phyloP scores from a whole-genome alignment of 1,140 invertebrate species.

The Apis florea region DNA sequence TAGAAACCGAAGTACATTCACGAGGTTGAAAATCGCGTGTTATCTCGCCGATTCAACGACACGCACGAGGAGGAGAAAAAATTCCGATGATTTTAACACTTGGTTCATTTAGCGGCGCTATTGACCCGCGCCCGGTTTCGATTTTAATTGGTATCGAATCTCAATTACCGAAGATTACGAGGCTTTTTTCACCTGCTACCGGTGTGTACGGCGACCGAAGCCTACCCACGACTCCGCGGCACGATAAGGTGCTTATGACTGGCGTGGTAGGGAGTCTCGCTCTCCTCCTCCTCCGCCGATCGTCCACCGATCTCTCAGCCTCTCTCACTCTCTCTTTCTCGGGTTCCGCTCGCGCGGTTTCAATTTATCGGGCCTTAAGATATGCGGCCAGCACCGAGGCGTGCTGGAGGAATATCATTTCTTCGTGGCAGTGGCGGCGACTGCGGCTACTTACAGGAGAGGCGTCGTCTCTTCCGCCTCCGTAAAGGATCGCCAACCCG shows the following conservation, averaged over 20 bases:
- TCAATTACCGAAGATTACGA: constrained; percentile 69
- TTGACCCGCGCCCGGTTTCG: constrained; percentile 22
- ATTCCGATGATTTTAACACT: constrained; percentile 47
- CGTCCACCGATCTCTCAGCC: background rate
- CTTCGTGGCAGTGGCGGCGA: constrained; percentile 33
- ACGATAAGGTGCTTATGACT: constrained; percentile 62
- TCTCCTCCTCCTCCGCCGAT: background rate
- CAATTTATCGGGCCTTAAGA: constrained; percentile 72
- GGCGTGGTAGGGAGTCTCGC: constrained; percentile 6
- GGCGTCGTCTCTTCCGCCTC: constrained; percentile 63
- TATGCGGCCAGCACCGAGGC: constrained; percentile 55
- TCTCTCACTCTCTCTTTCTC: background rate
- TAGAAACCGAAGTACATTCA: background rate
- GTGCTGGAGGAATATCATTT: constrained; percentile 66
- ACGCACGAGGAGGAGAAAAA: constrained; percentile 15
- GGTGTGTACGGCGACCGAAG: constrained; percentile 15
- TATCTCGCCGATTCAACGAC: constrained; percentile 28
- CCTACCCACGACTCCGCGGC: constrained; percentile 29
- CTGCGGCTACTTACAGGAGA: constrained; percentile 53
- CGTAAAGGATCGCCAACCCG: constrained; percentile 48
- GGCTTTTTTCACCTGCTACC: constrained; percentile 60
- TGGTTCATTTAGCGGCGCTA: constrained; percentile 52
- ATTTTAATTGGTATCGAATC: constrained; percentile 72
- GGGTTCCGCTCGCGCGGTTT: constrained; percentile 58
- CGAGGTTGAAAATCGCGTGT: background rate